Evolutionary conservation across 2,797 vertebrate species (phyloP).

Genomic region (Rhinogobio ventralis): DNA sequence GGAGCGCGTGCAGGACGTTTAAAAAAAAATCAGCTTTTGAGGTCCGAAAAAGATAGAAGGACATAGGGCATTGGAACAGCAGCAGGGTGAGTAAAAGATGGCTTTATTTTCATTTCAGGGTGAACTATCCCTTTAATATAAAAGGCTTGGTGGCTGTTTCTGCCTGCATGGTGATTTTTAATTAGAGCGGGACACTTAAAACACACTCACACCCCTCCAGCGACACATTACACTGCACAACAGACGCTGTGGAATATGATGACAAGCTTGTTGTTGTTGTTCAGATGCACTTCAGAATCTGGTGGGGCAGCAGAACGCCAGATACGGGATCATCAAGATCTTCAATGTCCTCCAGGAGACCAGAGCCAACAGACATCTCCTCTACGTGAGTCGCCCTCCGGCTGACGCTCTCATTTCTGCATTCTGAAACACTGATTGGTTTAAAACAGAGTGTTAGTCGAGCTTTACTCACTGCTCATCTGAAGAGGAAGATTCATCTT

Average conservation of each 20-base stretch:
- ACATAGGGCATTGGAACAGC: no score
- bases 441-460: not conserved
- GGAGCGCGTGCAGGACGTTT: no score
- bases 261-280: not conserved
- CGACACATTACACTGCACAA: not conserved
- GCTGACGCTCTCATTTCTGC: not conserved
- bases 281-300: conserved; percentile 94
- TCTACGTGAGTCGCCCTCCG: conserved; percentile 87
- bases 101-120: no score
- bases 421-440: not conserved
- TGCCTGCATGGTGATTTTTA: conserved; percentile 34
- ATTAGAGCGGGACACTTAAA: conserved; percentile 40
- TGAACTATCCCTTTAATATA: no score
- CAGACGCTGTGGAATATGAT: no score
- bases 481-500: not conserved
- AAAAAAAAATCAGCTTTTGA: no score
- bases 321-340: conserved; percentile 95
- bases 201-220: not conserved
- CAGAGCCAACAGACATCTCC: conserved; percentile 95
- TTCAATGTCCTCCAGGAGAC: conserved; percentile 96
- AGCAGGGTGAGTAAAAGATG: no score
- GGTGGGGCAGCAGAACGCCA: conserved; percentile 98
- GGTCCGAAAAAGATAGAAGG: no score
- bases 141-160: not conserved
- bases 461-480: not conserved